These are phyloP conservation scores for Macrobrachium rosenbergii DNA, from an alignment of 1,140 invertebrate species.

Conservation along the genomic window DNA sequence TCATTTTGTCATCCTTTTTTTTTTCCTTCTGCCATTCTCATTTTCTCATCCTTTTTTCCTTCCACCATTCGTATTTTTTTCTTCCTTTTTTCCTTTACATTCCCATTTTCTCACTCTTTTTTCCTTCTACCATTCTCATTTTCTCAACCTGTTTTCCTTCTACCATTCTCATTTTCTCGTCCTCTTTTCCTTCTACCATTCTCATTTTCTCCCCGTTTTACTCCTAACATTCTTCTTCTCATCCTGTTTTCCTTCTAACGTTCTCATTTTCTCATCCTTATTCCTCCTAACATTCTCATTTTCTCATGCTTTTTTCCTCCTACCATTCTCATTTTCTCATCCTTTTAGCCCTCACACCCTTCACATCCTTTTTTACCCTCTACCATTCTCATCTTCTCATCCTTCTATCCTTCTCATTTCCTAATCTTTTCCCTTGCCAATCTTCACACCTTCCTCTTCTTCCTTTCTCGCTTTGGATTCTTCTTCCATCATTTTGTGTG, in stretches of 20 bases:
- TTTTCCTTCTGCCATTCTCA: not conserved
- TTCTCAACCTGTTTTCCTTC: not conserved
- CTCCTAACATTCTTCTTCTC: not conserved
- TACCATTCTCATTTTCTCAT: too few relatives aligned
- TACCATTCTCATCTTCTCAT: too few relatives aligned
- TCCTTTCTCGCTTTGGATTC: too few relatives aligned
- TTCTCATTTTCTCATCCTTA: not conserved
- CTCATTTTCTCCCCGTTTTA: not conserved
- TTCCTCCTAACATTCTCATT: not conserved
- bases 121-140: not conserved
- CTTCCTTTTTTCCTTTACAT: not conserved
- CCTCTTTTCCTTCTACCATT: not conserved
- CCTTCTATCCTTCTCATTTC: too few relatives aligned
- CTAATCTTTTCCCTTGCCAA: too few relatives aligned
- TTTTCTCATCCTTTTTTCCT: constrained; percentile 1
- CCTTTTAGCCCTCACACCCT: too few relatives aligned
- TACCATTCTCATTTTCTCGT: not conserved
- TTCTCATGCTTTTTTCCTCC: not conserved
- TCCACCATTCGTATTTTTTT: not conserved
- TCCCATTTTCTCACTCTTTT: not conserved
- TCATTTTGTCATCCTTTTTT: not conserved
- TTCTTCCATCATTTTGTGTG: too few relatives aligned
- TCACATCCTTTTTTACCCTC: too few relatives aligned
- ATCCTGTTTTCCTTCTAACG: not conserved
- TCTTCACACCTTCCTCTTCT: too few relatives aligned